Percentiles rank a stretch among this genome's conserved stretches.
Evolutionary conservation across 2,888 invertebrate species (phyloP).

Genomic region (Emmelina monodactyla): DNA sequence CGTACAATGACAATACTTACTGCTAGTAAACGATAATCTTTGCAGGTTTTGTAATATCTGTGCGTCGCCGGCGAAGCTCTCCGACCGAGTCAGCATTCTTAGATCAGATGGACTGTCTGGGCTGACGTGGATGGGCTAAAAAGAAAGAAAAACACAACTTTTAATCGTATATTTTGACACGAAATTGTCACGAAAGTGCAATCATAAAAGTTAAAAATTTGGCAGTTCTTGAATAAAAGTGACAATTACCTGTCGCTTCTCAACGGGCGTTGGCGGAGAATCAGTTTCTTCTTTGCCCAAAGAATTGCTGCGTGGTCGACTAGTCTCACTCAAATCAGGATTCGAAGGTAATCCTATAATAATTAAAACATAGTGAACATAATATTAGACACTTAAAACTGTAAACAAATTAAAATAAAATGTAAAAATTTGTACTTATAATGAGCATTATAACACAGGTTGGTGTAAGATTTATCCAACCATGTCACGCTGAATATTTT

Average conservation of each 20-base stretch:
- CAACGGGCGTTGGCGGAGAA: slow-evolving; percentile 34
- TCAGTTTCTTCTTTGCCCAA: slow-evolving; percentile 40
- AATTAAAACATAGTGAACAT: no score
- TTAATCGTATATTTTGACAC: no score
- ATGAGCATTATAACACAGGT: neutral
- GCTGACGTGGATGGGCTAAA: slow-evolving; percentile 55
- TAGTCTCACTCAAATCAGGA: slow-evolving; percentile 42
- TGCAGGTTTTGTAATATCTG: slow-evolving; percentile 77
- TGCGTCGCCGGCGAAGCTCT: slow-evolving; percentile 83
- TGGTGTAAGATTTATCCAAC: no score
- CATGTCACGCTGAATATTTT: no score
- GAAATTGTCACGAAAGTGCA: no score
- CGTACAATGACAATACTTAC: slow-evolving; percentile 23
- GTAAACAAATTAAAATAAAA: slow-evolving; percentile 1
- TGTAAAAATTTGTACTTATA: neutral
- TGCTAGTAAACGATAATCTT: slow-evolving; percentile 45
- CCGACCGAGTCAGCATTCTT: slow-evolving; percentile 69
- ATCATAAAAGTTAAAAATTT: no score
- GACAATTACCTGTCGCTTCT: slow-evolving; percentile 48
- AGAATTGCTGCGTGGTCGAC: slow-evolving; percentile 51
- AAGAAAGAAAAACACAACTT: slow-evolving; percentile 5
- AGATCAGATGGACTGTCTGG: slow-evolving; percentile 71
- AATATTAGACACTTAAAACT: no score
- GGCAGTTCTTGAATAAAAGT: no score
- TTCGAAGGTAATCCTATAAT: slow-evolving; percentile 51